These are phyloP conservation scores for Gallinago paraguaiae DNA, from an alignment of 2,113 vertebrate species.

Conservation along the genomic window DNA sequence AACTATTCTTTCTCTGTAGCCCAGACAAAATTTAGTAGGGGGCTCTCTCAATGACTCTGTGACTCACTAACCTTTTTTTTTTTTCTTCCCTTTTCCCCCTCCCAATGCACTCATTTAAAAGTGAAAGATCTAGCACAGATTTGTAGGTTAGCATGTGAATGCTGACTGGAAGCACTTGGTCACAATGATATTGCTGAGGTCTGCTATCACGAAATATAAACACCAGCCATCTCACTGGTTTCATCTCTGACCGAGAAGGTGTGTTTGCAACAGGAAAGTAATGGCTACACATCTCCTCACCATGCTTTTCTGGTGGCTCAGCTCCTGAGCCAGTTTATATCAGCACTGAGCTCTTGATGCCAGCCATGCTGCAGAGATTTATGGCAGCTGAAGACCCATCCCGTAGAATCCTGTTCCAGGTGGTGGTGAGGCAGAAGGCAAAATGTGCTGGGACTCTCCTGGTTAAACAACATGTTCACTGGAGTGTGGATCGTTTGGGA, in stretches of 20 bases:
- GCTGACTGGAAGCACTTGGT: background rate
- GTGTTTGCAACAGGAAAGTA: background rate
- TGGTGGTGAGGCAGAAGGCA: background rate
- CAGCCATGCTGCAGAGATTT: background rate
- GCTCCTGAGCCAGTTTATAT: background rate
- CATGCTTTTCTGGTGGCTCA: background rate
- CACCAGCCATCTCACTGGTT: background rate
- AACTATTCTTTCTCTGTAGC: background rate
- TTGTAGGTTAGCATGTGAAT: background rate
- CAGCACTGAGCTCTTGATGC: accelerated
- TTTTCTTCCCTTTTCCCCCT: background rate
- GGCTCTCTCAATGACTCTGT: background rate
- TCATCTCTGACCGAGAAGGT: accelerated
- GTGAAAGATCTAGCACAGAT: background rate
- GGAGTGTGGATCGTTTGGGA: background rate
- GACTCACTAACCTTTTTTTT: background rate
- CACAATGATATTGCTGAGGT: background rate
- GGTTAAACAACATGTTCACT: background rate
- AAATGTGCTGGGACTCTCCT: background rate
- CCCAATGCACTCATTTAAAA: background rate
- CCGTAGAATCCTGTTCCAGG: background rate
- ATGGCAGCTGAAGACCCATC: background rate
- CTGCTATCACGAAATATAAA: background rate
- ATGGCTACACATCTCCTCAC: background rate
- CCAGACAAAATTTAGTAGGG: background rate